These are phyloP conservation scores for Hemibagrus wyckioides DNA, from an alignment of 2,113 vertebrate genomes.

Conservation along the genomic window DNA sequence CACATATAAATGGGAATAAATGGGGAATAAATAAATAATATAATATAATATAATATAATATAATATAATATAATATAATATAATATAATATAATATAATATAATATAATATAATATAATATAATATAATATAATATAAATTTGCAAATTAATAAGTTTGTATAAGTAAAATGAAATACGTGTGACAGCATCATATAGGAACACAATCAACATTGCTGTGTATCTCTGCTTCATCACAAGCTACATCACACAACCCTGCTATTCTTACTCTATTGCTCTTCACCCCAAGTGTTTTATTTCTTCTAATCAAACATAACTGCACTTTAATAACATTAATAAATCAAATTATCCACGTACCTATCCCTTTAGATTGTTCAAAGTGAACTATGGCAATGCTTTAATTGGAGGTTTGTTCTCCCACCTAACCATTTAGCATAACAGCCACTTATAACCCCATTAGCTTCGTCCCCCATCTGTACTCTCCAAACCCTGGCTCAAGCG, in stretches of 20 bases:
- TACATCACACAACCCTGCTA: background rate
- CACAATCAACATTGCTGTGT: background rate
- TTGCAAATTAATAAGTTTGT: background rate
- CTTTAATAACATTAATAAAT: background rate
- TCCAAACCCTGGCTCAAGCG: constrained; percentile 1
- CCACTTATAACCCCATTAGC: constrained; percentile 31
- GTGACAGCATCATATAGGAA: background rate
- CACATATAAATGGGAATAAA: too few relatives aligned
- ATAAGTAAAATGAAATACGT: background rate
- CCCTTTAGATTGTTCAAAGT: background rate
- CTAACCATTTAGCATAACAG: constrained; percentile 21
- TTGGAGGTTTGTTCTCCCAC: constrained; percentile 25
- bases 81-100: too few relatives aligned
- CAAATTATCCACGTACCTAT: background rate
- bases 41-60: too few relatives aligned
- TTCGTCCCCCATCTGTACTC: constrained; percentile 17
- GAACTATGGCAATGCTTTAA: background rate
- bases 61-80: too few relatives aligned
- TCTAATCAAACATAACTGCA: background rate
- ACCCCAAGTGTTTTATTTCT: background rate
- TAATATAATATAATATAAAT: too few relatives aligned
- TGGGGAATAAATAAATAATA: too few relatives aligned
- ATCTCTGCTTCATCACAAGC: background rate
- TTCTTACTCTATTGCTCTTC: background rate
- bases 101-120: too few relatives aligned